A percentile compares a stretch with the other conserved stretches of the same genome.
Conservation (phyloP, 2,113 vertebrate species). For the Prunella fulvescens region DNA sequence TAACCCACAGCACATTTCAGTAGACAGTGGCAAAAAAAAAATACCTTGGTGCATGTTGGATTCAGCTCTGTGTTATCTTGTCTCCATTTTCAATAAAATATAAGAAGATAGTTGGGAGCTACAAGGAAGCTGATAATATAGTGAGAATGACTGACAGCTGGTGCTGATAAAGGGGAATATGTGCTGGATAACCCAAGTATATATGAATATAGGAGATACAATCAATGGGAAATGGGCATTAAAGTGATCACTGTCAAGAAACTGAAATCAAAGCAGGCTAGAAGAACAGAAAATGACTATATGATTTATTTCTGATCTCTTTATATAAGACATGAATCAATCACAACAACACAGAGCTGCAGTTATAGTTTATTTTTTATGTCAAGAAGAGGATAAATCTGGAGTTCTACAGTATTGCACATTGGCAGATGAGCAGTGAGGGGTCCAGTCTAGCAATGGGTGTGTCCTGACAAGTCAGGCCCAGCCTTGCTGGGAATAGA, state of each 20-base stretch:
- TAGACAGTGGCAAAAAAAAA: neutral
- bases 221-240: neutral
- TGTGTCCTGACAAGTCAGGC: neutral
- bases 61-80: neutral
- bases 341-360: neutral
- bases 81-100: neutral
- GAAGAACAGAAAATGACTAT: neutral
- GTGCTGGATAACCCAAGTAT: neutral
- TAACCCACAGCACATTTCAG: neutral
- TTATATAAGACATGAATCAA: neutral
- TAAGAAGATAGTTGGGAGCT: neutral
- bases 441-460: neutral
- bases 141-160: neutral
- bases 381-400: neutral
- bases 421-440: neutral
- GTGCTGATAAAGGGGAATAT: neutral
- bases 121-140: neutral
- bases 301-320: neutral
- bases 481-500: neutral
- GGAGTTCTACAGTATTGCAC: neutral
- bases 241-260: neutral
- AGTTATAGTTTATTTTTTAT: neutral
- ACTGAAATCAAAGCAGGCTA: neutral
- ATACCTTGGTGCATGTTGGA: rapidly evolving
- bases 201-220: neutral